Evolutionary conservation across 2,888 invertebrate species (phyloP).

Genomic region (Lepidochrysops patricia): DNA sequence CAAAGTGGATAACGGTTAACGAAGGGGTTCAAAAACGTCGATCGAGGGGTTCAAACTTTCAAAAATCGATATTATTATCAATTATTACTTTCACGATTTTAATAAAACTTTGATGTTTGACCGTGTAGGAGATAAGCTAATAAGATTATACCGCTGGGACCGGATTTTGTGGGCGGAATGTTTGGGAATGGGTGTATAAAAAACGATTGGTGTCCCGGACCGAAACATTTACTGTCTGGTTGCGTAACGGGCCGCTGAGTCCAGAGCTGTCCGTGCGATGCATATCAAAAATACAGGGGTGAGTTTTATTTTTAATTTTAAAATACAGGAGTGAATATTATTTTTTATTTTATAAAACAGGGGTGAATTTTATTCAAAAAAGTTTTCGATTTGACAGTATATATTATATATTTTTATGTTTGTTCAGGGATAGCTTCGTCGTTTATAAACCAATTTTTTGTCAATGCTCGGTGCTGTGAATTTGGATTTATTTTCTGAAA

Average conservation of each 20-base stretch:
- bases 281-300: slow-evolving; percentile 18
- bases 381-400: no score
- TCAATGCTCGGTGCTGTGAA: no score
- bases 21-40: slow-evolving; percentile 24
- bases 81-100: not conserved
- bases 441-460: no score
- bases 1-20: slow-evolving; percentile 63
- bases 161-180: slow-evolving; percentile 69
- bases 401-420: no score
- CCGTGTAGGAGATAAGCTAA: slow-evolving; percentile 61
- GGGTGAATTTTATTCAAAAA: no score
- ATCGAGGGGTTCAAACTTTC: not conserved
- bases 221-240: slow-evolving; percentile 65
- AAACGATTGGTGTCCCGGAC: slow-evolving; percentile 62
- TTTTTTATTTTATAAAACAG: no score
- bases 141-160: slow-evolving; percentile 68
- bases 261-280: slow-evolving; percentile 22
- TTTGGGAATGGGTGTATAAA: slow-evolving; percentile 69
- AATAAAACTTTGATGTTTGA: slow-evolving; percentile 1
- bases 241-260: slow-evolving; percentile 31
- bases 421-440: no score
- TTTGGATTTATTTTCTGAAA: not conserved
- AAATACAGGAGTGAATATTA: no score
- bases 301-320: not conserved
- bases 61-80: not conserved